Evolutionary conservation across 1,140 invertebrate species (phyloP).

Genomic region (Trichonephila clavipes): DNA sequence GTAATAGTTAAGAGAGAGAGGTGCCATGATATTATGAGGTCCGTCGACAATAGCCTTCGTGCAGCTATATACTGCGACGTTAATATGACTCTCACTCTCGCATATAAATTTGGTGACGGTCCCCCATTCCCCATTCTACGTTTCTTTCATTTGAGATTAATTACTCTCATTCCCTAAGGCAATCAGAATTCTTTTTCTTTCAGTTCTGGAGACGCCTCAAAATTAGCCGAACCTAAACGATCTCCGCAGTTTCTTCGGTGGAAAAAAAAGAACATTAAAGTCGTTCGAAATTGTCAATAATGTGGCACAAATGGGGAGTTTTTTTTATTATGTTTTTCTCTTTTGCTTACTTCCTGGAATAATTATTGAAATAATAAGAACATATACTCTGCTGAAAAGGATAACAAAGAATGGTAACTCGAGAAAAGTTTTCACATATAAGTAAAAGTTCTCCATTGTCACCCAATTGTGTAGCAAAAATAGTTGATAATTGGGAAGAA

Average conservation of each 20-base stretch:
- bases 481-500: no score
- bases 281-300: background rate
- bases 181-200: background rate
- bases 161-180: slow-evolving; percentile 5
- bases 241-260: background rate
- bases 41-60: no score
- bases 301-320: background rate
- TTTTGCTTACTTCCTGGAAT: background rate
- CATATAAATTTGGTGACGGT: background rate
- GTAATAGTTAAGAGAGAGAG: no score
- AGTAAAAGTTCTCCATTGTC: no score
- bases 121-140: background rate
- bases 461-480: no score
- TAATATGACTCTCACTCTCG: no score
- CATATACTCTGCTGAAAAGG: background rate
- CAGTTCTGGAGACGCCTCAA: background rate
- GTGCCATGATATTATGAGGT: no score
- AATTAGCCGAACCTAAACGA: background rate
- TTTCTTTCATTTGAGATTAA: slow-evolving; percentile 32
- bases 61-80: no score
- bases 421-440: no score
- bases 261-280: background rate
- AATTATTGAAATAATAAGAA: background rate
- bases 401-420: no score
- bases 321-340: background rate